Evolutionary conservation across 2,888 invertebrate genomes (phyloP), one percentile per base, ranked within the genome.

Genomic region (Gerris lacustris): DNA sequence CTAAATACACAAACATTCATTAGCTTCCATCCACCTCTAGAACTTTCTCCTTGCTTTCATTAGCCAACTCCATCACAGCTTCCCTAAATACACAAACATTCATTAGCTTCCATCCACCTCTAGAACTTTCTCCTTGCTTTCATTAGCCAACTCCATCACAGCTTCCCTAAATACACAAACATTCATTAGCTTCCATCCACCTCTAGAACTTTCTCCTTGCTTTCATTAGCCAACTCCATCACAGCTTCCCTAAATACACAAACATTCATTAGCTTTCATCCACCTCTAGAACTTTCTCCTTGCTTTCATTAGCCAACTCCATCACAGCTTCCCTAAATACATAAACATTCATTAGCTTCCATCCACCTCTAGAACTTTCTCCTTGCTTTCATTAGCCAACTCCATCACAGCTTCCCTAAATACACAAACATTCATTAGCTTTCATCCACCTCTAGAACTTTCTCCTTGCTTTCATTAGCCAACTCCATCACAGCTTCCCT

Each of bases 401-500:
- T 86, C 86, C 74, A 93, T 82, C 73, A 94, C 87, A 79, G 91
- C 89, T 77, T 94, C 93, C 77, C 93, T 84, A 75, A 31, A 76
- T 67, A 66, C 9, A 55, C 15, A 55, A 55, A 55, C 31, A 31
- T 31, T 31, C 31, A 31, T 31, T 31, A n/a, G 86, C 85, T 69
- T 85, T 82, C 63, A 93, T n/a, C 81, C 75, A 86, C 85, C 76
- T 87, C 84, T 70, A 91, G 83, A 71, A 93, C 88, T 72, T 83
- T 84, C 72, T 86, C 85, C 78, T 88, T 89, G 43, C 86, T 83
- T 66, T 89, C 87, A 77, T 84, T 85, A 79, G 89, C 89, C 88
- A 91, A 88, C 75, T 86, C 86, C 74, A 93, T 82, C 73, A 94
- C 87, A 79, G 91, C 89, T 77, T 94, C 93, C 77, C 93, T 84